Evolutionary conservation across 2,797 vertebrate species (phyloP).

Genomic region (Rachycentron canadum): DNA sequence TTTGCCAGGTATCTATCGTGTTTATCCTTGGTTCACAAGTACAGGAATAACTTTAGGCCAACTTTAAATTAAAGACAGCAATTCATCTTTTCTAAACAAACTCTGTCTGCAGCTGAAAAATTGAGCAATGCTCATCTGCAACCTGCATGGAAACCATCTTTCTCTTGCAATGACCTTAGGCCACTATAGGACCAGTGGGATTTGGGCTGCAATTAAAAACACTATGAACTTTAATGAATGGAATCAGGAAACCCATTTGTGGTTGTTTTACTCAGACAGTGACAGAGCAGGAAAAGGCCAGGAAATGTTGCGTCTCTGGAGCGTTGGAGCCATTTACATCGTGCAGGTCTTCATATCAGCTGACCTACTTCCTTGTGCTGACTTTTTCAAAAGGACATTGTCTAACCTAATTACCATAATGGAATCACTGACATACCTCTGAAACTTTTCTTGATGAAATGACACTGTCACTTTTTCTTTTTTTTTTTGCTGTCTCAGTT

Average conservation of each 20-base stretch:
- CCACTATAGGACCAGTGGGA: neutral
- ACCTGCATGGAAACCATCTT: neutral
- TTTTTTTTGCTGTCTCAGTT: neutral
- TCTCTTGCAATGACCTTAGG: neutral
- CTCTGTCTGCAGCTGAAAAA: neutral
- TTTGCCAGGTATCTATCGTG: neutral
- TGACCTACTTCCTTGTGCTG: constrained; percentile 31
- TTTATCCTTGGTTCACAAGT: neutral
- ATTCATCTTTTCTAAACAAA: neutral
- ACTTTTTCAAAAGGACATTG: constrained; percentile 7
- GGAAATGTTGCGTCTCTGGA: constrained; percentile 18
- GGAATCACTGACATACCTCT: neutral
- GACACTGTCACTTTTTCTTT: neutral
- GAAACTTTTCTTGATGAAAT: neutral
- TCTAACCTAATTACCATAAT: neutral
- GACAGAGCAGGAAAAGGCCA: constrained; percentile 38
- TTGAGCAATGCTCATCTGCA: neutral
- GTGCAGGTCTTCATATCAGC: constrained; percentile 31
- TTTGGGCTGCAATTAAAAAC: constrained; percentile 11
- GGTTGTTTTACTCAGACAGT: constrained; percentile 8
- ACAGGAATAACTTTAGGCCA: neutral
- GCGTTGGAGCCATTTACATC: constrained; percentile 29
- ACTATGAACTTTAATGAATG: constrained; percentile 17
- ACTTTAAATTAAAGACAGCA: constrained; percentile 17
- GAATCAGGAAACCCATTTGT: constrained; percentile 52